phyloP scores from a whole-genome alignment of 2,888 invertebrate species.

The Gisinianus flammeolus region DNA sequence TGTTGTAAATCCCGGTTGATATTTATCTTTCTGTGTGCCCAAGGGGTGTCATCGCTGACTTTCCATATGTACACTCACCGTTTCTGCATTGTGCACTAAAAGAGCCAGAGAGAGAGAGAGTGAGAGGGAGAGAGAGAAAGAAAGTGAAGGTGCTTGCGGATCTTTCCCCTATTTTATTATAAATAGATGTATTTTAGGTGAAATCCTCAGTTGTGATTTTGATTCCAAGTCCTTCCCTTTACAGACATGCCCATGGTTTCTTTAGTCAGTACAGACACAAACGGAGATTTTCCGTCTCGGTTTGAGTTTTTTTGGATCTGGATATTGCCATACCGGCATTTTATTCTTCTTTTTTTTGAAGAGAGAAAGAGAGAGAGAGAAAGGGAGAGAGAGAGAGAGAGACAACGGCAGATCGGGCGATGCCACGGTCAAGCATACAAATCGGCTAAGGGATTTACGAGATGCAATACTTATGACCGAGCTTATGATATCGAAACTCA shows the following conservation, averaged over 20 bases:
- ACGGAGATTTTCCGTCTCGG: too few relatives aligned
- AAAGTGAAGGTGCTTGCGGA: neutral
- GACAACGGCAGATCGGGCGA: neutral
- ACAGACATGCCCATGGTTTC: neutral
- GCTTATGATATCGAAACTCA: neutral
- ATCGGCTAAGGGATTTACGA: slow-evolving; percentile 42
- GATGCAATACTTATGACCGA: neutral
- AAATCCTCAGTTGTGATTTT: neutral
- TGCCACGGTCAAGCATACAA: slow-evolving; percentile 40
- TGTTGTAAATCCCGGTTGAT: slow-evolving; percentile 57
- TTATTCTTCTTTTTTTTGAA: neutral
- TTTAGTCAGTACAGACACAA: neutral
- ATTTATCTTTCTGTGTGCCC: slow-evolving; percentile 57
- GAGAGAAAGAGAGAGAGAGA: neutral
- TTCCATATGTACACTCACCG: neutral
- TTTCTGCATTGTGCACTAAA: slow-evolving; percentile 2
- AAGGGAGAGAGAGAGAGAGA: neutral
- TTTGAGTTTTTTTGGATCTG: too few relatives aligned
- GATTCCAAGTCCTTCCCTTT: slow-evolving; percentile 4
- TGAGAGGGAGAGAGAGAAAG: slow-evolving; percentile 3
- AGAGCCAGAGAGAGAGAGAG: neutral
- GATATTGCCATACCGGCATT: neutral
- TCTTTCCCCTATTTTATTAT: slow-evolving; percentile 27
- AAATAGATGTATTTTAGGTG: slow-evolving; percentile 19
- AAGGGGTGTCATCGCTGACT: slow-evolving; percentile 55